Percentiles rank a stretch among this genome's conserved stretches.
Conservation (phyloP, 1,140 invertebrate genomes). For the Propsilocerus akamusi region DNA sequence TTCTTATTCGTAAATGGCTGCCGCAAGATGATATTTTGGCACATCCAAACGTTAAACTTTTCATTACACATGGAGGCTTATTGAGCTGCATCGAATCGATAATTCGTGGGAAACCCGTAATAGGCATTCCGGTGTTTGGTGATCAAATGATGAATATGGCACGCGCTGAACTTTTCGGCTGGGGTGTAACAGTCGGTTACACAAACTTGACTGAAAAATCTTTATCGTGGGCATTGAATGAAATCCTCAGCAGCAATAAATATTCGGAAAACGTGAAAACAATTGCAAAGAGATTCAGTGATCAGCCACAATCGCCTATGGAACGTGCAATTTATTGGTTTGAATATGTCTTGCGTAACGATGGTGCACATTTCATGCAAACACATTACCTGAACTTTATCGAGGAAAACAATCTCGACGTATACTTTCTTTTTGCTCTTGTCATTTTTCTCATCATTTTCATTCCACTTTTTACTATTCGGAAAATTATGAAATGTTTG, state of each 20-base stretch:
- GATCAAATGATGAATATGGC: conserved; percentile 39
- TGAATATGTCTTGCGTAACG: conserved; percentile 30
- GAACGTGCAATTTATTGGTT: conserved; percentile 39
- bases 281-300: conserved; percentile 28
- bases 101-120: conserved; percentile 44
- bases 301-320: conserved; percentile 29
- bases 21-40: conserved; percentile 50
- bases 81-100: conserved; percentile 49
- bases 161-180: conserved; percentile 24
- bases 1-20: conserved; percentile 42
- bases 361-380: conserved; percentile 22
- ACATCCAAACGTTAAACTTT: conserved; percentile 42
- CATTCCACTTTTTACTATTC: background rate
- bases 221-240: conserved; percentile 9
- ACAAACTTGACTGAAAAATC: conserved; percentile 11
- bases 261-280: conserved; percentile 19
- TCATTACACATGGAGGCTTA: conserved; percentile 53
- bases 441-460: background rate
- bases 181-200: conserved; percentile 22
- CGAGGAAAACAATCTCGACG: background rate
- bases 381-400: conserved; percentile 9
- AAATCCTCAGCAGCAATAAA: conserved; percentile 12
- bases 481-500: background rate
- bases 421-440: too few relatives aligned
- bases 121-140: conserved; percentile 45